Evolutionary conservation across 2,113 vertebrate species (phyloP).

Genomic region (Cochlearius cochlearius): DNA sequence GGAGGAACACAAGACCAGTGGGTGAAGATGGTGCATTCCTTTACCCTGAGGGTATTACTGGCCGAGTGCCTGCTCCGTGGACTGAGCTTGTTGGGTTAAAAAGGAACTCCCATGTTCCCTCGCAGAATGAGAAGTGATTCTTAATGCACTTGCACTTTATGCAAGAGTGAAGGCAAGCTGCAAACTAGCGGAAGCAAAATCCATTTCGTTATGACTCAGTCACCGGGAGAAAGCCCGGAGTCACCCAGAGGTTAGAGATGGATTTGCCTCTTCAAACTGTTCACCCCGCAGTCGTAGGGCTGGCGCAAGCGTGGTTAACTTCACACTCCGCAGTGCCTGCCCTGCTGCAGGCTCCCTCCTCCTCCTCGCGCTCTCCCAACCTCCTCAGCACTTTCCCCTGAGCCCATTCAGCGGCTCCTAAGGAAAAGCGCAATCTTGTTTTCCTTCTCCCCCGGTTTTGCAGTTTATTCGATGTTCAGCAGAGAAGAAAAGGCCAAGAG

Average conservation of each 20-base stretch:
- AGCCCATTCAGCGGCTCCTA: rapidly evolving
- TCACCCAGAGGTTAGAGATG: background rate
- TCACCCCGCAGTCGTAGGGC: background rate
- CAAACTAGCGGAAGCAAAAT: background rate
- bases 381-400: background rate
- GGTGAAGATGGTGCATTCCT: background rate
- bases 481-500: background rate
- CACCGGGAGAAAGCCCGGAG: background rate
- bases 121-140: background rate
- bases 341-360: background rate
- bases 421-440: background rate
- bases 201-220: background rate
- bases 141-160: background rate
- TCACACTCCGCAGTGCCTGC: background rate
- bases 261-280: background rate
- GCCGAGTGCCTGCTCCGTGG: background rate
- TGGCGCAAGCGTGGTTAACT: background rate
- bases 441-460: background rate
- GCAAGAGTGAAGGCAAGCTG: background rate
- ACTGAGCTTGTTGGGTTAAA: background rate
- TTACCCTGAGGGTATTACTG: background rate
- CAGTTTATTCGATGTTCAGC: background rate
- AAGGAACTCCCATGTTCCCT: background rate
- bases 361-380: rapidly evolving
- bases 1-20: background rate